phyloP scores from a whole-genome alignment of 2,888 invertebrate genomes.

The Nasonia oneida region DNA sequence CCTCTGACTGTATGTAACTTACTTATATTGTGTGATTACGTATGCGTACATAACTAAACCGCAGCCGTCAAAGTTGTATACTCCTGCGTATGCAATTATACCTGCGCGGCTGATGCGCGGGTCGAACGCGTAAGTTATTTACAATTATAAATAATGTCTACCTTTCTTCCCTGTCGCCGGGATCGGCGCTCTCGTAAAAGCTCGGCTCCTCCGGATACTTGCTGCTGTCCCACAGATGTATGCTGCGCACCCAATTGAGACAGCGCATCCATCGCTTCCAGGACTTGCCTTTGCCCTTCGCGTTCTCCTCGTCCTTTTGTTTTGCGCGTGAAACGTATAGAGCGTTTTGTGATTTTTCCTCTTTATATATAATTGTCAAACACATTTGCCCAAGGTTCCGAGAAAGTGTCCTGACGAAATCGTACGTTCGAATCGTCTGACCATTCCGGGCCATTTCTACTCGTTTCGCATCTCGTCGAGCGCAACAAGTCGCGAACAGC shows the following conservation, averaged over 20 bases:
- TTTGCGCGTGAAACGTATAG: neutral
- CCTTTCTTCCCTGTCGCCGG: constrained; percentile 89
- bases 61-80: too few relatives aligned
- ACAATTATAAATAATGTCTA: constrained; percentile 72
- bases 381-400: too few relatives aligned
- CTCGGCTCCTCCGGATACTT: constrained; percentile 85
- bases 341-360: neutral
- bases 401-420: too few relatives aligned
- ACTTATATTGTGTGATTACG: neutral
- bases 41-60: too few relatives aligned
- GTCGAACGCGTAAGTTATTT: neutral
- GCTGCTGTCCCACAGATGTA: constrained; percentile 84
- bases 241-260: constrained; percentile 79
- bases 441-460: neutral
- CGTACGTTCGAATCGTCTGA: too few relatives aligned
- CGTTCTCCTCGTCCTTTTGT: constrained; percentile 84
- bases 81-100: neutral
- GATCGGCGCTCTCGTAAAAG: constrained; percentile 87
- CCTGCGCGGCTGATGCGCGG: too few relatives aligned
- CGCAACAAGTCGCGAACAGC: neutral
- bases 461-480: neutral
- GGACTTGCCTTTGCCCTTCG: constrained; percentile 67
- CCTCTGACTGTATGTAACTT: neutral
- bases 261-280: constrained; percentile 70
- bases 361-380: neutral